These are phyloP conservation scores for Pseudococcus longispinus DNA, from an alignment of 2,888 invertebrate species.

Conservation along the genomic window DNA sequence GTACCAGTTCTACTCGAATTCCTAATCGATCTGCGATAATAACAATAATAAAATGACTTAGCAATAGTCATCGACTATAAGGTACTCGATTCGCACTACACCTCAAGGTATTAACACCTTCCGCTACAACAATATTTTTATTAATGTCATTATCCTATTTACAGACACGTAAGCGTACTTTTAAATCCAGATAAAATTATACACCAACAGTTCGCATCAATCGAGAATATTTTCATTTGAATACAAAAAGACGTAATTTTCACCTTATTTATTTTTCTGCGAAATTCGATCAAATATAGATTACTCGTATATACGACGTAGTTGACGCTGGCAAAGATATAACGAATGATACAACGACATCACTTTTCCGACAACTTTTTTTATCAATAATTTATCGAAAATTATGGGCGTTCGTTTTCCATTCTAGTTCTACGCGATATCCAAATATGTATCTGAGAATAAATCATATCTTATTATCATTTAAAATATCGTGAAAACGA, in stretches of 20 bases:
- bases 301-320: background rate
- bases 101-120: background rate
- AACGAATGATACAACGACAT: background rate
- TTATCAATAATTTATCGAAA: background rate
- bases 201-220: too few relatives aligned
- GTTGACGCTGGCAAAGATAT: background rate
- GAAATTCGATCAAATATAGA: background rate
- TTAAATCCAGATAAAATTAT: background rate
- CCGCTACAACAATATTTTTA: background rate
- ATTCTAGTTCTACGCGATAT: background rate
- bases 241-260: too few relatives aligned
- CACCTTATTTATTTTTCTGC: too few relatives aligned
- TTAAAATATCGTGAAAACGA: background rate
- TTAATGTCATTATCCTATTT: background rate
- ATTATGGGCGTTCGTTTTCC: background rate
- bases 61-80: background rate
- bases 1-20: background rate
- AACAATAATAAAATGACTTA: background rate
- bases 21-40: background rate
- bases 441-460: background rate
- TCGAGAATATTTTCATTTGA: background rate
- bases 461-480: slow-evolving; percentile 11
- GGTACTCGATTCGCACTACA: background rate
- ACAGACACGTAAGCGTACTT: background rate
- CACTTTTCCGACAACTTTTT: background rate